Conservation (phyloP, 1,140 invertebrate genomes). For the Elysia chlorotica region DNA sequence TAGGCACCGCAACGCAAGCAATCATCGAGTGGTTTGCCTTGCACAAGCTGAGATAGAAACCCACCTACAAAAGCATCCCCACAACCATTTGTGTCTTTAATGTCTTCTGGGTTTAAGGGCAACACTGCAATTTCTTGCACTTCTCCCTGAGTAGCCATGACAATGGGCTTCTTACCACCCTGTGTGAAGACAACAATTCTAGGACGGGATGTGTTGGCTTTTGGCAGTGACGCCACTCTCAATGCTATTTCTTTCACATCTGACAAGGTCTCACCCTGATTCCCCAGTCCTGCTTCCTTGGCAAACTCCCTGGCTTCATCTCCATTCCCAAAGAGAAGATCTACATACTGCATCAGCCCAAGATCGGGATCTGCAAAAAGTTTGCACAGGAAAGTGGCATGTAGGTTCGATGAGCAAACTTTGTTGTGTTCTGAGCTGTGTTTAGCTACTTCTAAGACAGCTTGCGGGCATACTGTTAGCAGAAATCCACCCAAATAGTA, state of each 20-base stretch:
- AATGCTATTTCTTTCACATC: constrained; percentile 86
- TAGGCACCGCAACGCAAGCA: constrained; percentile 81
- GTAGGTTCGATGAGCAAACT: constrained; percentile 91
- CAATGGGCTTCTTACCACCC: constrained; percentile 84
- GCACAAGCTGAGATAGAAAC: constrained; percentile 89
- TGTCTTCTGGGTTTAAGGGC: constrained; percentile 37
- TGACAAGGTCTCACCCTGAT: too few relatives aligned
- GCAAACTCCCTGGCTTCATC: constrained; percentile 84
- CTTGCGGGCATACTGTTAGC: constrained; percentile 87
- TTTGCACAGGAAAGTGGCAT: constrained; percentile 93
- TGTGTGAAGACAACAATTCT: constrained; percentile 89
- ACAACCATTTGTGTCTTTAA: constrained; percentile 92
- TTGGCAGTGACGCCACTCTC: constrained; percentile 76
- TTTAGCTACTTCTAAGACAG: constrained; percentile 80
- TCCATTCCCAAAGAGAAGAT: constrained; percentile 97
- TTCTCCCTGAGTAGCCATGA: constrained; percentile 71
- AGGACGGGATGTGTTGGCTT: constrained; percentile 71
- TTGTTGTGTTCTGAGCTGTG: constrained; percentile 76
- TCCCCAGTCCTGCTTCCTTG: constrained; percentile 72
- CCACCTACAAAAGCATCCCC: constrained; percentile 98
- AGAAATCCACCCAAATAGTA: constrained; percentile 96
- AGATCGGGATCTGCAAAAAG: constrained; percentile 84
- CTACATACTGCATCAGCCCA: constrained; percentile 87
- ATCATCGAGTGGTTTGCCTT: constrained; percentile 74
- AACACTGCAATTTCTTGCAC: constrained; percentile 40